Base-by-base conservation (phyloP, 2,888 invertebrate species). In the Pardosa pseudoannulata region DNA sequence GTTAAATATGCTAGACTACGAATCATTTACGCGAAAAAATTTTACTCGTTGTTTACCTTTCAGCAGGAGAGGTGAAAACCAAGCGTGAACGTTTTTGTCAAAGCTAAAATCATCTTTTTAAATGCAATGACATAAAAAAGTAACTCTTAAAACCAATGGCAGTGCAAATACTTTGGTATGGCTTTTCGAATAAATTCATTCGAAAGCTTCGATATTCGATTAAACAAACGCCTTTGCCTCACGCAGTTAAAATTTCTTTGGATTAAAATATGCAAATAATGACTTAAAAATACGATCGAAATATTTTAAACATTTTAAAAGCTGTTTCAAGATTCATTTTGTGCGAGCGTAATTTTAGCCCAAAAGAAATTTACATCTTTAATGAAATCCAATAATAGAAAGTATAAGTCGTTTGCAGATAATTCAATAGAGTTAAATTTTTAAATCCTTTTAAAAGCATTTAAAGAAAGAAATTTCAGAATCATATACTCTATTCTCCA, bases 361-460 rank as follows among this genome's bases (percentile, higher is more conserved):
- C 23, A 56, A 56, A 56, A 56, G 56, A 56, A 46, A 56, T 56
- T 56, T 23, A 23, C 56, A 23, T 23, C 19, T 56, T 56, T 23
- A 23, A 56, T 56, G 2, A 56, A 56, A 56, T 56, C 56, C 56
- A n/a, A 56, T 56, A 56, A 56, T 23, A 23, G 56, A 5, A 23
- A 56, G 23, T 23, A 56, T 23, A 23, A 56, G 5, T 23, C n/a
- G 3, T 23, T 56, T 56, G n/a, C 23, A 16, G 56, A 56, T 56
- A 56, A 56, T 56, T 56, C 23, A 56, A 56, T 56, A 11, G 56
- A 23, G 56, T 23, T 56, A n/a, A 23, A 23, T 56, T 56, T 56
- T 56, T 56, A 56, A 56, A 56, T 56, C 56, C 56, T 56, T 46
- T 56, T 56, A 56, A 19, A 23, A 56, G 23, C 56, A 56, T 56